A percentile compares a stretch with the other conserved stretches of the same genome.
Conservation (phyloP, 2,888 invertebrate species). For the Xiphydria camelus region DNA sequence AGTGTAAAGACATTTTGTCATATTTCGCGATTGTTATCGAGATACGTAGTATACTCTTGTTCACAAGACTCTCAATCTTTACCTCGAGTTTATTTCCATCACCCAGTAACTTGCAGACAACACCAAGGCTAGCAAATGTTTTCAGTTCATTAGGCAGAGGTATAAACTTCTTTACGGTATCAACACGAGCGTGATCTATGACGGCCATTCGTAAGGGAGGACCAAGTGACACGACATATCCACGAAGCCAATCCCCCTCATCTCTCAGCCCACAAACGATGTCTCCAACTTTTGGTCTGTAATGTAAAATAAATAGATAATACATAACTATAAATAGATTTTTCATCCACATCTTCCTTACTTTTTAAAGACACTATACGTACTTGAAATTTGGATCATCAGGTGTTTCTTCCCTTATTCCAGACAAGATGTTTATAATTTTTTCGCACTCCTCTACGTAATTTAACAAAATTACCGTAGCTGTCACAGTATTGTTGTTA, state of each 20-base stretch:
- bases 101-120: slow-evolving; percentile 23
- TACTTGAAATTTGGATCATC: too few species aligned
- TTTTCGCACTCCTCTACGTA: background rate
- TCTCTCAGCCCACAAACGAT: slow-evolving; percentile 32
- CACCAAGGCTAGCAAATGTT: slow-evolving; percentile 30
- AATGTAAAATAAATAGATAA: too few species aligned
- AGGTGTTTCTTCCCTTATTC: too few species aligned
- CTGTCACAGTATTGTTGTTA: background rate
- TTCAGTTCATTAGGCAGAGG: slow-evolving; percentile 30
- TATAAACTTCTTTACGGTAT: slow-evolving; percentile 21
- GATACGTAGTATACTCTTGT: background rate
- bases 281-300: background rate
- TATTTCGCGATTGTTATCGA: background rate
- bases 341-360: too few species aligned
- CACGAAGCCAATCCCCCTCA: slow-evolving; percentile 42
- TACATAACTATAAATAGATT: too few species aligned
- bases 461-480: background rate
- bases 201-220: slow-evolving; percentile 31
- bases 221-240: slow-evolving; percentile 31
- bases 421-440: too few species aligned
- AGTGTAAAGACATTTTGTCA: background rate
- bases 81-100: slow-evolving; percentile 15
- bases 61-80: background rate
- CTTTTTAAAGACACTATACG: too few species aligned
- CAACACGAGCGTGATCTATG: slow-evolving; percentile 39